A percentile compares a stretch with the other conserved stretches of the same genome.
phyloP scores from a whole-genome alignment of 2,888 invertebrate genomes.

The Dolichomitus sp. region DNA sequence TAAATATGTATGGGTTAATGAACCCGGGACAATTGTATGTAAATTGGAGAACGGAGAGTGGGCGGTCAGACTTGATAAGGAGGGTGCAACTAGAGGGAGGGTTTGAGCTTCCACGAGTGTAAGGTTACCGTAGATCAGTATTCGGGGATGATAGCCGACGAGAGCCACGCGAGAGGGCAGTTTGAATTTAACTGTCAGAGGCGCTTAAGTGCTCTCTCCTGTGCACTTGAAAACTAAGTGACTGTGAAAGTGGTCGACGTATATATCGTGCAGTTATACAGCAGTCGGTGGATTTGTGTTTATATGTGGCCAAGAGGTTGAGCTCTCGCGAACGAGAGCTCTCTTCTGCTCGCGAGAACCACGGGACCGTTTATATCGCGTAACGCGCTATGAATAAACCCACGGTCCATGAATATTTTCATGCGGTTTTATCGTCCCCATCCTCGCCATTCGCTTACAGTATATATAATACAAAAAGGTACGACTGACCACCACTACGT shows the following conservation, averaged over 20 bases:
- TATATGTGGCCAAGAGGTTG: conserved; percentile 18
- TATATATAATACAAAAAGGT: conserved; percentile 42
- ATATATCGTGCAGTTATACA: conserved; percentile 28
- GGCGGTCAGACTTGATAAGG: conserved; percentile 54
- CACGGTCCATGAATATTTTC: conserved; percentile 68
- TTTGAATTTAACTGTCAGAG: conserved; percentile 81
- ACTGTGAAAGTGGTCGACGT: conserved; percentile 77
- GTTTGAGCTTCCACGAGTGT: conserved; percentile 52
- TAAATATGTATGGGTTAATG: conserved; percentile 74
- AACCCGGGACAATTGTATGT: conserved; percentile 74
- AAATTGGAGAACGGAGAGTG: conserved; percentile 71
- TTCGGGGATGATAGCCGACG: conserved; percentile 58
- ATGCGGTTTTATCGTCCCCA: conserved; percentile 61
- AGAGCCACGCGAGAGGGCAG: conserved; percentile 70
- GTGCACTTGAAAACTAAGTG: conserved; percentile 77
- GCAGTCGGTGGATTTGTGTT: conserved; percentile 33
- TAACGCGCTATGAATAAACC: conserved; percentile 68
- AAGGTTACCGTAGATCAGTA: conserved; percentile 75
- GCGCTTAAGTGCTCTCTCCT: conserved; percentile 76
- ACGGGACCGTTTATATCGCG: conserved; percentile 68
- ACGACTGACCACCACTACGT: conserved; percentile 52
- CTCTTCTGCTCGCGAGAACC: conserved; percentile 51
- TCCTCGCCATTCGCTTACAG: conserved; percentile 41
- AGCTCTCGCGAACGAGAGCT: conserved; percentile 50
- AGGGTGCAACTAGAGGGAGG: neutral